These are phyloP conservation scores for Lithophane socia DNA, from an alignment of 2,888 invertebrate genomes.

Conservation along the genomic window DNA sequence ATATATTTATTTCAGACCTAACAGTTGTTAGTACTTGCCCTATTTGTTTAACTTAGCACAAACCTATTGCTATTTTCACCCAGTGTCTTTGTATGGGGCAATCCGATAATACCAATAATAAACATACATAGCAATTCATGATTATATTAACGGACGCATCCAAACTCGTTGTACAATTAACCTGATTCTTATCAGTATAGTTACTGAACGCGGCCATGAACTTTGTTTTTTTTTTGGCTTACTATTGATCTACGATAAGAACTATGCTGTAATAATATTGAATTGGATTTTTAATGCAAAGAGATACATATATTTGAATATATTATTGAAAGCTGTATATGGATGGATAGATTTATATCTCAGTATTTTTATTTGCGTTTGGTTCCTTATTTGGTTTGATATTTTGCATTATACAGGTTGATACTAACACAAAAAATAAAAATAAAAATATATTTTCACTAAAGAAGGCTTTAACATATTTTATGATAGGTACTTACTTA, in stretches of 20 bases:
- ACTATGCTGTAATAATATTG: conserved; percentile 56
- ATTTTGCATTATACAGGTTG: conserved; percentile 7
- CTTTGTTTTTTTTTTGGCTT: conserved; percentile 56
- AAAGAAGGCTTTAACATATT: too few relatives aligned
- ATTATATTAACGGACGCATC: conserved; percentile 31
- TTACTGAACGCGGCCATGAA: conserved; percentile 56
- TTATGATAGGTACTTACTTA: too few relatives aligned
- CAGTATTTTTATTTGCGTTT: conserved; percentile 26
- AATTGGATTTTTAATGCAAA: conserved; percentile 61
- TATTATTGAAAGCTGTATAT: conserved; percentile 40
- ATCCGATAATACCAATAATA: too few relatives aligned
- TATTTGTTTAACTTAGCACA: too few relatives aligned
- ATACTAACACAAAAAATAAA: background rate
- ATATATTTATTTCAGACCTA: too few relatives aligned
- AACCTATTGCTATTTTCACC: too few relatives aligned
- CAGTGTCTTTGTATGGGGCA: too few relatives aligned
- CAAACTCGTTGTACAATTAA: conserved; percentile 52
- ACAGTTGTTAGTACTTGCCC: too few relatives aligned
- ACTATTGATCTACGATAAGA: conserved; percentile 59
- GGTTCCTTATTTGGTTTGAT: conserved; percentile 6
- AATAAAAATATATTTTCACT: background rate
- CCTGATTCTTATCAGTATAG: conserved; percentile 48
- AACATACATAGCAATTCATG: conserved; percentile 1
- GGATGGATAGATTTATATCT: conserved; percentile 48
- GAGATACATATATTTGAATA: conserved; percentile 61